These are phyloP conservation scores for Aphidius ervi DNA, from an alignment of 1,140 invertebrate species.

Conservation along the genomic window DNA sequence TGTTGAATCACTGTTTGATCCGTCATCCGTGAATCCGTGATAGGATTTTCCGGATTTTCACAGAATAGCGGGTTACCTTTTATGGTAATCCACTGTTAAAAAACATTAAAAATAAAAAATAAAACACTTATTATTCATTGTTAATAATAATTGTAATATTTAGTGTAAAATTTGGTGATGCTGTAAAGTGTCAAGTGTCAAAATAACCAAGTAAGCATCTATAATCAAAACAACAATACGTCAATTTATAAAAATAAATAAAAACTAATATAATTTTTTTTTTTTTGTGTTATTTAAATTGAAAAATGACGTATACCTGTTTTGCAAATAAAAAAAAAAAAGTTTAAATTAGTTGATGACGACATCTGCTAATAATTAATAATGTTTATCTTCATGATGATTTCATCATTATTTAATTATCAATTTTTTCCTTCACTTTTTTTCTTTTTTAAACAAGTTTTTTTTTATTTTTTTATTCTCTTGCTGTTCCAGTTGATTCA, in stretches of 20 bases:
- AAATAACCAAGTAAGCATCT: constrained; percentile 3
- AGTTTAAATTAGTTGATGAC: too few relatives aligned
- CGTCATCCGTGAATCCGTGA: constrained; percentile 3
- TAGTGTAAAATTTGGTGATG: constrained; percentile 17
- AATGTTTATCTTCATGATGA: background rate
- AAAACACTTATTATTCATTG: constrained; percentile 36
- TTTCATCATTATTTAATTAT: background rate
- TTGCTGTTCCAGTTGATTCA: background rate
- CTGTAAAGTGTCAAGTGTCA: background rate
- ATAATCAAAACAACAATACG: constrained; percentile 21
- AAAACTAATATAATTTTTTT: constrained; percentile 1
- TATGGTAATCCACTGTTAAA: constrained; percentile 42
- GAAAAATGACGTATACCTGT: too few relatives aligned
- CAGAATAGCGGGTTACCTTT: constrained; percentile 43
- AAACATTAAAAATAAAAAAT: constrained; percentile 34
- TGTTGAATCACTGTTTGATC: background rate
- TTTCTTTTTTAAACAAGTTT: background rate
- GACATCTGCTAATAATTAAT: too few relatives aligned
- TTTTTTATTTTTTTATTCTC: background rate
- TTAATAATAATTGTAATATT: constrained; percentile 19
- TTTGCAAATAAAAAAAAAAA: too few relatives aligned
- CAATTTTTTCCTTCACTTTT: background rate
- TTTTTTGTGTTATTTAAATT: background rate
- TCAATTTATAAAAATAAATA: constrained; percentile 15
- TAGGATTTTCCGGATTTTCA: constrained; percentile 19